Evolutionary conservation across 2,797 vertebrate species (phyloP), one percentile per base, ranked within the genome.

Genomic region (Acipenser transmontanus): DNA sequence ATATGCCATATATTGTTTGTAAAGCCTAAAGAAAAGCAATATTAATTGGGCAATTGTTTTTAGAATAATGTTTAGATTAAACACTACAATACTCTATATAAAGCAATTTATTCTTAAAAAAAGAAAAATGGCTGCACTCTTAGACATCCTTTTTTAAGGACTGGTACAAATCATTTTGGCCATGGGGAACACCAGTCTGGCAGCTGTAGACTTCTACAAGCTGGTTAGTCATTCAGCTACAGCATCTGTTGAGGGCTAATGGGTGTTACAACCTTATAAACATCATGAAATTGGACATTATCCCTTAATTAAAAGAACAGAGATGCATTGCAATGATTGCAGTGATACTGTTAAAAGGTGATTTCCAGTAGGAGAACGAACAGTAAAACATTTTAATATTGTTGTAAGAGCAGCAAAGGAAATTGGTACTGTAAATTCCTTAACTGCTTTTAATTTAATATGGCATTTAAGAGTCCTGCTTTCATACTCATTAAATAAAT

Each of bases 201-300:
- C 77, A 34, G 34, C 34, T 34, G 34, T 34, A 34, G 34, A 78
- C 78, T 11, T 78, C 85, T 87, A 77, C 71, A 78, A 85, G 85
- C 85, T 87, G 81, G 83, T 90, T 90, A 87, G 79, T 83, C 82
- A 81, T 88, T 87, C 85, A 82, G 82, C 82, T 75, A 72, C 83
- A 83, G 85, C 89, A 91, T 91, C 90, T 91, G 90, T 88, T 88
- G 86, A 82, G 77, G 85, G 86, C 89, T 91, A 91, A 91, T 91
- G 85, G 86, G 89, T 91, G 90, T 91, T 89, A 89, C 87, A 90
- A 90, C 89, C 90, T 88, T 87, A 89, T 91, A 89, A 89, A 89
- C 81, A 78, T 91, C 87, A 88, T 83, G 85, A 87, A 91, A 91
- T 91, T 91, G 88, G 86, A 91, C 87, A 90, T 91, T 91, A 91